phyloP scores from a whole-genome alignment of 92 coral and sea anemone species.

The Epizoanthus illoricatus region DNA sequence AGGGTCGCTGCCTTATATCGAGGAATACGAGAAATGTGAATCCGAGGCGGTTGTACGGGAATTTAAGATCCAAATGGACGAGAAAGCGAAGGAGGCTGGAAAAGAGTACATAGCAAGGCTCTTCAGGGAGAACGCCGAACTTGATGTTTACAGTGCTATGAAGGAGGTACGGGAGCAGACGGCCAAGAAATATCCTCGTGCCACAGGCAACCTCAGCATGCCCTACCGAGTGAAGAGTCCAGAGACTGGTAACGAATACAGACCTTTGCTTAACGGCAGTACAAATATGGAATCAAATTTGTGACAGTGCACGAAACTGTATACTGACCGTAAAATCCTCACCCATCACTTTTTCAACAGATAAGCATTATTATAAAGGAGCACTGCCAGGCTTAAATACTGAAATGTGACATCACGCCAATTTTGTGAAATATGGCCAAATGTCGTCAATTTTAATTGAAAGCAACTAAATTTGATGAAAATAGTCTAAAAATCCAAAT shows the following conservation, averaged over 20 bases:
- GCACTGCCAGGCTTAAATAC: too few relatives aligned
- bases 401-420: too few relatives aligned
- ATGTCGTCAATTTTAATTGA: too few relatives aligned
- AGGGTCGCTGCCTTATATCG: conserved; percentile 44
- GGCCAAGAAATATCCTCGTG: conserved; percentile 48
- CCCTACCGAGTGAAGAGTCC: conserved; percentile 42
- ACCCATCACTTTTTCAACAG: too few relatives aligned
- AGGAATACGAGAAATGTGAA: conserved; percentile 49
- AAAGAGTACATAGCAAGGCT: conserved; percentile 18
- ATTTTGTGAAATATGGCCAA: too few relatives aligned
- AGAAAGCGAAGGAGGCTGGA: conserved; percentile 47
- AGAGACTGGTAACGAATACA: neutral
- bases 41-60: conserved; percentile 53
- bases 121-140: conserved; percentile 13
- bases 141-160: conserved; percentile 4
- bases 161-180: conserved; percentile 6
- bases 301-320: too few relatives aligned
- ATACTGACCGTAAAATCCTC: too few relatives aligned
- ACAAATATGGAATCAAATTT: too few relatives aligned
- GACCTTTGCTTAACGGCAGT: too few relatives aligned
- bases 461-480: too few relatives aligned
- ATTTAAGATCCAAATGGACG: conserved; percentile 35
- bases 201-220: conserved; percentile 57
- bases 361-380: too few relatives aligned
- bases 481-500: too few relatives aligned